Conservation (phyloP, 2,113 vertebrate species). For the Dasyurus viverrinus region DNA sequence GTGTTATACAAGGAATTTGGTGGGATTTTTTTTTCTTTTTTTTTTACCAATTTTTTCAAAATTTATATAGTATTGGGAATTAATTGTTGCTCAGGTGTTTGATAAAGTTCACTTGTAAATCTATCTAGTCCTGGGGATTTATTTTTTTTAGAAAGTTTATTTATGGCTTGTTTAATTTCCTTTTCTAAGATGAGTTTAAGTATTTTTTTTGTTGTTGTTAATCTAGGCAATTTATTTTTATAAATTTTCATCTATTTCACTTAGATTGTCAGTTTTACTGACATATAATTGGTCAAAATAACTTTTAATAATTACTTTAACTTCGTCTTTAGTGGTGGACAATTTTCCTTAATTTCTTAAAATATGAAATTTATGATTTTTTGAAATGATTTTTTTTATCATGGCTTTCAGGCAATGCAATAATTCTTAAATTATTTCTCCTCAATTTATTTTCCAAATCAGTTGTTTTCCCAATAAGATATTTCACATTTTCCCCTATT, state of each 20-base stretch:
- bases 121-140: background rate
- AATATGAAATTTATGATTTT: background rate
- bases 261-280: background rate
- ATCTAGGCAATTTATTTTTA: background rate
- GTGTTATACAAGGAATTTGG: background rate
- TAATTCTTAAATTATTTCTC: background rate
- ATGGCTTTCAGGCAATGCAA: background rate
- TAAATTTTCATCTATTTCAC: background rate
- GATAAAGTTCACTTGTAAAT: background rate
- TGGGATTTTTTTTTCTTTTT: background rate
- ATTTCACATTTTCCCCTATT: background rate
- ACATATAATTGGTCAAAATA: background rate
- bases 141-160: background rate
- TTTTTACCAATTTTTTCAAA: background rate
- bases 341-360: background rate
- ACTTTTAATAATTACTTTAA: background rate
- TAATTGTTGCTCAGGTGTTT: background rate
- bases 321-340: background rate
- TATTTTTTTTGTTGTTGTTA: background rate
- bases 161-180: background rate
- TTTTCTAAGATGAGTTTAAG: background rate
- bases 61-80: background rate
- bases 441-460: background rate
- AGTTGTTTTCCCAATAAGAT: background rate
- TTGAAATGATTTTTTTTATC: background rate